phyloP scores from a whole-genome alignment of 2,888 invertebrate genomes.

The Ametastegia equiseti region DNA sequence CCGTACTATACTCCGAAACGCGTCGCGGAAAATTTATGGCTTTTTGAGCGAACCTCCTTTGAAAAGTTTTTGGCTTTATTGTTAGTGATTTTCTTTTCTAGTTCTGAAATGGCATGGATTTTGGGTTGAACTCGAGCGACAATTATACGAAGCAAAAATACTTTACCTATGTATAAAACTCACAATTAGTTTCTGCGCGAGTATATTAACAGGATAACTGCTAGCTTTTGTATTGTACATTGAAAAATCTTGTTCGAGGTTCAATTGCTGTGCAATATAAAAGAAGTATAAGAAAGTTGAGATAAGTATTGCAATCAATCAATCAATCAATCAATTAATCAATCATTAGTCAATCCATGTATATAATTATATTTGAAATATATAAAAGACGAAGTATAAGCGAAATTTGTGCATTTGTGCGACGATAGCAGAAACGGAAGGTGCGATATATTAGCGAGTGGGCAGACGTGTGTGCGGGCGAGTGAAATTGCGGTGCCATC shows the following conservation, averaged over 20 bases:
- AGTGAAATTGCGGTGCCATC: conserved; percentile 44
- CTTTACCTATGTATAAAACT: background rate
- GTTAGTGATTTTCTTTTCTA: background rate
- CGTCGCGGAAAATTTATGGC: background rate
- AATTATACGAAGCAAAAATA: conserved; percentile 25
- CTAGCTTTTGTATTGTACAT: background rate
- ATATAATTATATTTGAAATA: no score
- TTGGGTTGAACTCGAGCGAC: background rate
- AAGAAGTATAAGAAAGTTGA: conserved; percentile 5
- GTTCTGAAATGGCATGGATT: no score
- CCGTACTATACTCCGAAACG: background rate
- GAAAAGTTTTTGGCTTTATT: no score
- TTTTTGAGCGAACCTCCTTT: conserved; percentile 7
- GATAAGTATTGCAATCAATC: conserved; percentile 34
- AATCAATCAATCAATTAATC: no score
- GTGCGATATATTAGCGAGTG: conserved; percentile 44
- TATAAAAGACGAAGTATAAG: conserved; percentile 38
- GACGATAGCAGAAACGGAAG: conserved; percentile 25
- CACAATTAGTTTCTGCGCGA: background rate
- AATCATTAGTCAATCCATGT: background rate
- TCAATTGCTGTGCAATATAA: conserved; percentile 45
- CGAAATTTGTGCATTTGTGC: conserved; percentile 45
- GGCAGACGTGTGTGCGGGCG: conserved; percentile 42
- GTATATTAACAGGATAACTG: background rate
- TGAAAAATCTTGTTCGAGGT: conserved; percentile 44